Evolutionary conservation across 1,140 invertebrate species (phyloP), one percentile per base, ranked within the genome.

Genomic region (Megathymus violae): DNA sequence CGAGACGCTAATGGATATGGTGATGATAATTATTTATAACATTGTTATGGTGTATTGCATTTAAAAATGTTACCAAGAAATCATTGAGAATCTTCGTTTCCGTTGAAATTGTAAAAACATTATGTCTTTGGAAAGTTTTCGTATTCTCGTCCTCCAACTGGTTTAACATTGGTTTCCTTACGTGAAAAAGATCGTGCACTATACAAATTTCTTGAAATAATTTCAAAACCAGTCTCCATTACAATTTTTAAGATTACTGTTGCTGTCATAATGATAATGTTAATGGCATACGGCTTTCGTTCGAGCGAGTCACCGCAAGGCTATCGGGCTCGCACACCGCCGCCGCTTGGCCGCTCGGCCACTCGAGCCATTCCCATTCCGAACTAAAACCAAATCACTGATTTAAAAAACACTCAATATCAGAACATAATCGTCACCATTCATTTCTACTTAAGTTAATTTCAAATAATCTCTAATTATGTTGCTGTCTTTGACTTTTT

Each of bases 201-300:
- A 14, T 43, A 31, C 13, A 36, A 16, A 11, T 50, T 34, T 50
- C 5, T 34, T 50, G 27, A 52, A 52, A 52, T 38, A 19, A 14
- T 56, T 43, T 61, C 25, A 51, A 62, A 64, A 67, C 40, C 46
- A 44, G 51, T 63, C 65, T 47, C 11, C 22, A 64, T 67, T 50
- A 52, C 62, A 34, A 43, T 60, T 48, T 61, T 51, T 43, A 31
- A 61, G 59, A 63, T 68, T 68, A 66, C 46, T 60, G 52, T 67
- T 40, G 56, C 66, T 64, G 67, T 61, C 62, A 64, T 70, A 66
- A 56, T 43, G 44, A 68, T 62, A 67, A 69, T 71, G 48, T 58
- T 65, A 51, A 62, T 70, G 62, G 48, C 43, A 50, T 34, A 63
- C 44, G 47, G 15, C 34, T 17, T 38, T 54, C 43, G 17, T 64